These are phyloP conservation scores for Neosilurus mollespiculum DNA, from an alignment of 2,797 vertebrate species.

Conservation along the genomic window DNA sequence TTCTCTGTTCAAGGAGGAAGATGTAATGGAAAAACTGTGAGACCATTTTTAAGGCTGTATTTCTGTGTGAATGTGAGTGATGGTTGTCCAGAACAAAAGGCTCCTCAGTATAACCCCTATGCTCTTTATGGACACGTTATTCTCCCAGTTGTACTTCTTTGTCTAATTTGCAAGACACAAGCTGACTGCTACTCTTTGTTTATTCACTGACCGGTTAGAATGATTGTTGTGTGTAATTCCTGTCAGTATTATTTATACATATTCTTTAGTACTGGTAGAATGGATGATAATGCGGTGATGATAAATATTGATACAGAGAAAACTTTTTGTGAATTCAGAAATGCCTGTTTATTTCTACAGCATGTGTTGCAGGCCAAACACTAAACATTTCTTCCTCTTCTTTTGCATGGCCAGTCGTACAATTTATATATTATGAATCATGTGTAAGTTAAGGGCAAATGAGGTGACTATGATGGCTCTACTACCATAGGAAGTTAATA, in stretches of 20 bases:
- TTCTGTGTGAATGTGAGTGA: slow-evolving; percentile 35
- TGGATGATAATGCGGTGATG: background rate
- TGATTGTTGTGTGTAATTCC: background rate
- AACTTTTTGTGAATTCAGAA: background rate
- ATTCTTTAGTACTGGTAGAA: background rate
- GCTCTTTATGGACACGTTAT: slow-evolving; percentile 39
- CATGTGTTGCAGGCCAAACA: background rate
- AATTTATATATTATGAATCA: background rate
- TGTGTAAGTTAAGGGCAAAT: background rate
- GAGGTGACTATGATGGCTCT: background rate
- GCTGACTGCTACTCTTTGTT: background rate
- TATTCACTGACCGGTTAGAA: background rate
- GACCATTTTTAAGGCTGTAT: background rate
- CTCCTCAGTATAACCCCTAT: slow-evolving; percentile 31
- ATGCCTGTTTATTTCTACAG: background rate
- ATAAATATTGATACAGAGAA: background rate
- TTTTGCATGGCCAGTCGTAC: background rate
- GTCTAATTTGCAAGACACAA: background rate
- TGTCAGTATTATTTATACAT: background rate
- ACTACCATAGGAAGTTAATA: background rate
- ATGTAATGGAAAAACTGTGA: slow-evolving; percentile 23
- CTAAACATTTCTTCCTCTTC: background rate
- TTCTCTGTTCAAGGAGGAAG: background rate
- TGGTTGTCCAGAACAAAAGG: slow-evolving; percentile 30
- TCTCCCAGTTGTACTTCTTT: slow-evolving; percentile 31